Evolutionary conservation across 2,113 vertebrate species (phyloP).

Genomic region (Mesitornis unicolor): DNA sequence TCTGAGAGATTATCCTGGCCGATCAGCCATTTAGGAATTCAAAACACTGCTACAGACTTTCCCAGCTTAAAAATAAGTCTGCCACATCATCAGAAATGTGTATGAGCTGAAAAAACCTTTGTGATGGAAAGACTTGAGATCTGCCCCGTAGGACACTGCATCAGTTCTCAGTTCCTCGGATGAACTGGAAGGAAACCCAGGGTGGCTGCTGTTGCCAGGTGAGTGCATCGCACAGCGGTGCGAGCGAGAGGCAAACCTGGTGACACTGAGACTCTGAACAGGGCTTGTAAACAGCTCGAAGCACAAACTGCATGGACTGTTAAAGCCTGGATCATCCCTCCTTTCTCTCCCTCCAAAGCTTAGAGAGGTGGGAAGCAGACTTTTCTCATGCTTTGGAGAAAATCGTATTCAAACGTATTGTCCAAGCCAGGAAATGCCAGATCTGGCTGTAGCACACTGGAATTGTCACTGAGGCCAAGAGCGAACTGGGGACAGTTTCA

Average conservation of each 20-base stretch:
- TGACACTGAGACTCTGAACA: background rate
- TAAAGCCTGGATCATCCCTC: background rate
- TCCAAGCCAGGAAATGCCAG: background rate
- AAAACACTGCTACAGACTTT: slow-evolving; percentile 45
- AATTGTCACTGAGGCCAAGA: background rate
- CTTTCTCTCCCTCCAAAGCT: background rate
- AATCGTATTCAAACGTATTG: background rate
- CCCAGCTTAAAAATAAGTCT: slow-evolving; percentile 42
- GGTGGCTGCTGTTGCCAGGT: background rate
- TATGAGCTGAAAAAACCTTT: background rate
- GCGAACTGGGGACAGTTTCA: background rate
- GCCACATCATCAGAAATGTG: slow-evolving; percentile 3
- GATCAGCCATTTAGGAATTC: slow-evolving; percentile 32
- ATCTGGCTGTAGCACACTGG: background rate
- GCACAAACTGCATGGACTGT: background rate
- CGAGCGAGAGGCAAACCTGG: accelerated
- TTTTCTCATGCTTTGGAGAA: background rate
- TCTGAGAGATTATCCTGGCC: background rate
- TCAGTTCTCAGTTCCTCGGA: background rate
- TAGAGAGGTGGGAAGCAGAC: background rate
- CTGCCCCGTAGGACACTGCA: background rate
- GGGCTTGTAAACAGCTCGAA: background rate
- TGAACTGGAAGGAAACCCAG: background rate
- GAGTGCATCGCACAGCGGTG: background rate
- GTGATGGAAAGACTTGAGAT: background rate